A percentile compares a stretch with the other conserved stretches of the same genome.
Conservation (phyloP, 2,113 vertebrate genomes). For the Larimichthys polyactis region DNA sequence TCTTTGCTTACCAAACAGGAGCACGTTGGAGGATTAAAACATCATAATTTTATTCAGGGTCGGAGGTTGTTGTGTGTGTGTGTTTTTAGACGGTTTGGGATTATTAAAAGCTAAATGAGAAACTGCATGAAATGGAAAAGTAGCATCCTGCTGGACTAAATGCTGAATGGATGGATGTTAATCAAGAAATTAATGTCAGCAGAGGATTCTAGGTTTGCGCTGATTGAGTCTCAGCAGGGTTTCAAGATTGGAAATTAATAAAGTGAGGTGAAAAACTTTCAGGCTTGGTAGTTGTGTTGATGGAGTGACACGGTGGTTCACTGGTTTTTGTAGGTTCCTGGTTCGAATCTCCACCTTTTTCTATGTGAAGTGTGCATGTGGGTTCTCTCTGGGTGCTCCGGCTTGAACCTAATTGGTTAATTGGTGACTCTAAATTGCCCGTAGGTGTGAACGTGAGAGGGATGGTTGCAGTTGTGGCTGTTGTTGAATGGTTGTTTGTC, state of each 20-base stretch:
- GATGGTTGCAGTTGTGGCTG: too few species aligned
- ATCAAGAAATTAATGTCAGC: neutral
- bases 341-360: too few species aligned
- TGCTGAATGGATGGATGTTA: neutral
- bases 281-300: too few species aligned
- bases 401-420: too few species aligned
- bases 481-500: too few species aligned
- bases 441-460: too few species aligned
- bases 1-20: constrained; percentile 48
- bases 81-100: neutral
- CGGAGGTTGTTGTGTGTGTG: neutral
- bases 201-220: neutral
- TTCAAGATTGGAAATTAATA: neutral
- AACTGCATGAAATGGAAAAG: neutral
- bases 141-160: constrained; percentile 4
- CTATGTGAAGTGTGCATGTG: too few species aligned
- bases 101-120: constrained; percentile 21
- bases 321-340: too few species aligned
- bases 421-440: too few species aligned
- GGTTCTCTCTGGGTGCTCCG: too few species aligned
- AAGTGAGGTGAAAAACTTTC: neutral
- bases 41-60: constrained; percentile 21
- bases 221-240: neutral
- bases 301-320: too few species aligned
- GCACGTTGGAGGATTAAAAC: constrained; percentile 27